These are phyloP conservation scores for Phengaris arion DNA, from an alignment of 2,888 invertebrate species.

Conservation along the genomic window DNA sequence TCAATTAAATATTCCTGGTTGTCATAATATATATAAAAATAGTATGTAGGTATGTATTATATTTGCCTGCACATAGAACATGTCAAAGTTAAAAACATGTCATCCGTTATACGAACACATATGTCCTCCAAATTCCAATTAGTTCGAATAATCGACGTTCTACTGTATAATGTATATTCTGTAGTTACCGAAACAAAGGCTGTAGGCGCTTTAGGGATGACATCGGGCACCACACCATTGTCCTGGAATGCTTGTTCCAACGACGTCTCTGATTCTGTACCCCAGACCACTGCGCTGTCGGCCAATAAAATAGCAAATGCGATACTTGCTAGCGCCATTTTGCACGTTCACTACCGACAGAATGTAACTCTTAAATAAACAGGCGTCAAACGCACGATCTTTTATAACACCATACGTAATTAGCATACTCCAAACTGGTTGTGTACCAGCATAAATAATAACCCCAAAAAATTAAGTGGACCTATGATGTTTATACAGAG, in stretches of 20 bases:
- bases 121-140: no score
- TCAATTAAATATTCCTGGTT: no score
- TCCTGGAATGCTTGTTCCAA: not conserved
- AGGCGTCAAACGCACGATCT: not conserved
- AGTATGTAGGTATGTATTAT: no score
- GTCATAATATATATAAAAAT: no score
- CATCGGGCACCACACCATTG: slow-evolving; percentile 7
- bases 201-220: slow-evolving; percentile 8
- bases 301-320: not conserved
- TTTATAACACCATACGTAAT: not conserved
- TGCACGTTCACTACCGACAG: not conserved
- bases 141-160: no score
- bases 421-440: not conserved
- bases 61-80: no score
- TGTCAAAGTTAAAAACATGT: no score
- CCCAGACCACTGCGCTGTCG: not conserved
- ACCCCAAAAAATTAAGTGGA: not conserved
- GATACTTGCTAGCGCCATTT: not conserved
- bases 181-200: slow-evolving; percentile 6
- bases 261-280: not conserved
- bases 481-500: not conserved
- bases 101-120: no score
- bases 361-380: not conserved
- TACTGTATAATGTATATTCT: not conserved
- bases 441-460: not conserved